Conservation (phyloP, 1,140 invertebrate species). For the Leptinotarsa undecemlineata region DNA sequence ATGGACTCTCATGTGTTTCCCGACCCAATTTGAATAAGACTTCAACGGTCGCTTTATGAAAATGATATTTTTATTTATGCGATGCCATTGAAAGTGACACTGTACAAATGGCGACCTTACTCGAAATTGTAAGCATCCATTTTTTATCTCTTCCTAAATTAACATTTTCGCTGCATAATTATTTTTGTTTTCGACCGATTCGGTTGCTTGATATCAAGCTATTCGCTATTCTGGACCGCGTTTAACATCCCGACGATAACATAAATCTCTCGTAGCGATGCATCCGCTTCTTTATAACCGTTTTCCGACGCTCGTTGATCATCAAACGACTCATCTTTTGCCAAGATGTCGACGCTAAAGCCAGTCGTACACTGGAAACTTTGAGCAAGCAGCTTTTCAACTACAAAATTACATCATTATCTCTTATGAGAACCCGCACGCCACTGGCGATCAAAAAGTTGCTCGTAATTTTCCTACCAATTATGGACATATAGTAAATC, state of each 20-base stretch:
- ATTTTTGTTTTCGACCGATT: constrained; percentile 1
- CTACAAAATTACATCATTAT: too few species aligned
- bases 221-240: constrained; percentile 2
- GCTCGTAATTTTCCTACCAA: too few species aligned
- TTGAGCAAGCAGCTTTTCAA: too few species aligned
- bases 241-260: background rate
- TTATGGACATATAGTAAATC: too few species aligned
- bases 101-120: constrained; percentile 15
- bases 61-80: constrained; percentile 18
- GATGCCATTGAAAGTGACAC: constrained; percentile 12
- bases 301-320: background rate
- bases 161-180: constrained; percentile 3
- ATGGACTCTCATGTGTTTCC: background rate
- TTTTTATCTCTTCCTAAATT: constrained; percentile 10
- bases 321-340: background rate
- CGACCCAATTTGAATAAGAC: background rate
- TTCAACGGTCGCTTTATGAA: background rate
- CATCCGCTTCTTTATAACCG: constrained; percentile 3
- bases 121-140: constrained; percentile 13
- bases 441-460: too few species aligned
- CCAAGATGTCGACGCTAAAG: background rate
- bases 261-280: background rate
- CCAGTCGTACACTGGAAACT: background rate
- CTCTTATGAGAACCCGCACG: too few species aligned
- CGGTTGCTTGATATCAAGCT: constrained; percentile 8